phyloP scores from a whole-genome alignment of 2,113 vertebrate genomes.

The Paracanthobrama guichenoti region DNA sequence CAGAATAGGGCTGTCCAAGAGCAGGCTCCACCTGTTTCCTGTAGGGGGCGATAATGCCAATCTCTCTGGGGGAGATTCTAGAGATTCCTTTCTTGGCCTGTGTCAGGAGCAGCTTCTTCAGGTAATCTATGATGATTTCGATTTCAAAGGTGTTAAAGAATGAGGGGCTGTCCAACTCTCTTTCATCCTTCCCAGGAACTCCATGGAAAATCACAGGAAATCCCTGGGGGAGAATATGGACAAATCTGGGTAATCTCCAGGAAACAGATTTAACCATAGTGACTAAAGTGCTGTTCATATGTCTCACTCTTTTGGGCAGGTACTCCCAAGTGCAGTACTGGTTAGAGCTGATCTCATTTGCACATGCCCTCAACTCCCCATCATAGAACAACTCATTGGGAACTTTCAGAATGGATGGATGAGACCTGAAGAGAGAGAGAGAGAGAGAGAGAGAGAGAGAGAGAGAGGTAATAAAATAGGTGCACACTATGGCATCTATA shows the following conservation, averaged over 20 bases:
- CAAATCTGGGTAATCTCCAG: not conserved
- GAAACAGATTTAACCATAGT: not conserved
- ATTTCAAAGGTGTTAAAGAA: constrained; percentile 91
- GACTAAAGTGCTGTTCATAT: not conserved
- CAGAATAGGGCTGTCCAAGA: not conserved
- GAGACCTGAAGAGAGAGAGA: constrained; percentile 77
- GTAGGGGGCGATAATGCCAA: constrained; percentile 94
- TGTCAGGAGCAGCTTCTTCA: constrained; percentile 80
- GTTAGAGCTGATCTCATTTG: constrained; percentile 63
- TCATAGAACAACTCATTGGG: constrained; percentile 91
- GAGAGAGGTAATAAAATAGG: not conserved
- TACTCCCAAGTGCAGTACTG: constrained; percentile 83
- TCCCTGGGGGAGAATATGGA: constrained; percentile 66
- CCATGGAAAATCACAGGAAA: constrained; percentile 94
- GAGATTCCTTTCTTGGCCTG: constrained; percentile 73
- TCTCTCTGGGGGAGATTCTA: constrained; percentile 74
- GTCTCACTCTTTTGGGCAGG: constrained; percentile 77
- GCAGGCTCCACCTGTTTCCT: constrained; percentile 85
- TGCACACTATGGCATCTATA: constrained; percentile 60
- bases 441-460: no score
- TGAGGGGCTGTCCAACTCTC: constrained; percentile 86
- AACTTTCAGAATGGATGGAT: constrained; percentile 83
- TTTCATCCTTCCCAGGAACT: constrained; percentile 79
- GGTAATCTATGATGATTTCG: constrained; percentile 79
- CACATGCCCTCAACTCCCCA: constrained; percentile 76